Evolutionary conservation across 35 echinoderm and acorn worm species (phyloP), one percentile per base, ranked within the genome.

Genomic region (Amphiura filiformis): DNA sequence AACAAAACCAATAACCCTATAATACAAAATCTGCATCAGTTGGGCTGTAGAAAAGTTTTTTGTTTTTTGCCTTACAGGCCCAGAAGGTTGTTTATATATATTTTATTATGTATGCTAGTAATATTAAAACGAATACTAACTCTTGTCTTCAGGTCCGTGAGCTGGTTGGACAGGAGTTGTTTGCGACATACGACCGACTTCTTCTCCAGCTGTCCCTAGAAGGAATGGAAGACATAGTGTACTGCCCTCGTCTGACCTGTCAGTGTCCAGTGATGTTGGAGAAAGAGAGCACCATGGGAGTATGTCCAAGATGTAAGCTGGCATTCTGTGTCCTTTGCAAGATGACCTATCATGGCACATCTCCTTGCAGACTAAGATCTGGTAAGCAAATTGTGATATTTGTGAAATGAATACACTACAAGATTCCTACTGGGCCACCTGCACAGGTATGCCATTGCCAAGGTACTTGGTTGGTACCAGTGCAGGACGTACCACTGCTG

Each of bases 241-340:
- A 84, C 80, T 98, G 96, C 84, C 96, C 96, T 75, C 92, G 96
- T 40, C 31, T 41, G 36, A 41, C 5, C 14, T 98, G 96, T 65
- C 82, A 94, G 57, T 87, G 86, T 82, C 89, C 96, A 14, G 96
- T 98, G 22, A 86, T 98, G 76, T 65, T 56, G 31, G 96, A 97
- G 32, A 86, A 98, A 52, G 85, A 93, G 31, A 82, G 81, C 13
- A 98, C 78, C 35, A 92, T 98, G 87, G 92, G 80, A 36, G 86
- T 90, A 31, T 98, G 96, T 76, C 78, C 96, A 22, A 57, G 56
- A 28, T 98, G 96, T 52, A 81, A 82, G 22, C 77, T 92, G n/a
- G 86, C 92, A 1, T 98, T 98, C 84, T 98, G 96, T 84, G 56
- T 85, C 22, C 87, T 94, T 13, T 98, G 96, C 57, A 92, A 91